phyloP scores from a whole-genome alignment of 2,113 vertebrate species.

The Prionailurus viverrinus region DNA sequence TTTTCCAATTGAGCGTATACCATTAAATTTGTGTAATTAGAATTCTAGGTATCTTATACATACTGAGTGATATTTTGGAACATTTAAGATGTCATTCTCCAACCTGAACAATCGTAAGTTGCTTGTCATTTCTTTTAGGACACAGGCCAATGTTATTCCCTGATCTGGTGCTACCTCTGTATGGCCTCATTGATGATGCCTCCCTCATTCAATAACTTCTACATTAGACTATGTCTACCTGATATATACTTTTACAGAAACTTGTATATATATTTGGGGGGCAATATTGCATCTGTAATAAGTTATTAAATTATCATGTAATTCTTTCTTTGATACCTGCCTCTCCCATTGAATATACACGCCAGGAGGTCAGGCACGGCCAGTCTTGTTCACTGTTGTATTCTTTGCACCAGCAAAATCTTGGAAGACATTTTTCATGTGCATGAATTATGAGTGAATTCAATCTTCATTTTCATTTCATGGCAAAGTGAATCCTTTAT shows the following conservation, averaged over 20 bases:
- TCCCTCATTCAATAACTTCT: neutral
- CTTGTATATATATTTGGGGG: neutral
- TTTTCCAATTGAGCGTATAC: neutral
- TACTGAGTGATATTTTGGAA: neutral
- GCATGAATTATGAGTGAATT: slow-evolving; percentile 20
- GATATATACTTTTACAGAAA: neutral
- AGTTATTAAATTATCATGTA: neutral
- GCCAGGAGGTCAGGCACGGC: neutral
- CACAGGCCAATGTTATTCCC: neutral
- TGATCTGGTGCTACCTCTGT: neutral
- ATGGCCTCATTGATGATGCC: neutral
- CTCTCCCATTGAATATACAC: neutral
- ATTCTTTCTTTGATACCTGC: neutral
- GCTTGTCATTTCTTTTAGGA: neutral
- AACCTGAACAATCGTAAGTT: neutral
- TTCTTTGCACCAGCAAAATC: neutral
- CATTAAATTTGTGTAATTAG: neutral
- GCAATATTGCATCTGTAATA: neutral
- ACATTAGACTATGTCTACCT: neutral
- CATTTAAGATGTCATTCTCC: neutral
- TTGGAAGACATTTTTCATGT: neutral
- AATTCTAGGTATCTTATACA: neutral
- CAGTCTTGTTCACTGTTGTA: neutral
- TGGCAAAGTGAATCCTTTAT: slow-evolving; percentile 11
- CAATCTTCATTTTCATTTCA: slow-evolving; percentile 32